These are phyloP conservation scores for Mico argentatus DNA, from an alignment of 2,797 vertebrate genomes.

Conservation along the genomic window DNA sequence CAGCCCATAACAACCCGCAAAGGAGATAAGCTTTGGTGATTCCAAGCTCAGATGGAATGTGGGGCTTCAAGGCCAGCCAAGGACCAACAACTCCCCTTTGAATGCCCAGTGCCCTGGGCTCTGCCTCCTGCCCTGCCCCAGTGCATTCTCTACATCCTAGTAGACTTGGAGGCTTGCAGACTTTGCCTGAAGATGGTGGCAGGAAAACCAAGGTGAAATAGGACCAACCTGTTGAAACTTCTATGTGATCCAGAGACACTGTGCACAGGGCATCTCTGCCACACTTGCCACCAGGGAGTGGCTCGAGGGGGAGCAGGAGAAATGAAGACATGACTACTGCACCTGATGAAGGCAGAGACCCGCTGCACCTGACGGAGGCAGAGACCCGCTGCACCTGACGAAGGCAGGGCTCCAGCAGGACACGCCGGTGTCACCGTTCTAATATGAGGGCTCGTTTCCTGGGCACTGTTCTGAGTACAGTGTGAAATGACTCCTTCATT, in stretches of 20 bases:
- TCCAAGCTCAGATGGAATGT: not conserved
- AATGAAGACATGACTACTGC: not conserved
- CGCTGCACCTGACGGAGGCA: not conserved
- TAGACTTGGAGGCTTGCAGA: not conserved
- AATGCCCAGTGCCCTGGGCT: not conserved
- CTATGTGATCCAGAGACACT: not conserved
- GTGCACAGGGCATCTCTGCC: too few relatives aligned
- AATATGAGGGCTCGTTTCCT: not conserved
- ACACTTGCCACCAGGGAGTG: not conserved
- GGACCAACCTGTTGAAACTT: not conserved
- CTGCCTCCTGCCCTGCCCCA: not conserved
- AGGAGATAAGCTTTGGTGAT: not conserved
- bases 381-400: not conserved
- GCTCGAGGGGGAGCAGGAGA: not conserved
- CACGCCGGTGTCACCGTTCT: not conserved
- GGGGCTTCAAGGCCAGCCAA: not conserved
- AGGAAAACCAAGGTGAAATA: not conserved
- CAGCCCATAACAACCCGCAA: not conserved
- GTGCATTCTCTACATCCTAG: not conserved
- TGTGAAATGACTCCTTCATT: not conserved
- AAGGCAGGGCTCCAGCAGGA: not conserved
- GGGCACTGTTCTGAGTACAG: not conserved
- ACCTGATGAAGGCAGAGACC: not conserved
- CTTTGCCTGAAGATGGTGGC: not conserved
- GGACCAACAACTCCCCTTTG: not conserved